Percentiles rank a stretch among this genome's conserved stretches.
These are phyloP conservation scores for Aepyceros melampus DNA, from an alignment of 2,113 vertebrate species.

Conservation along the genomic window DNA sequence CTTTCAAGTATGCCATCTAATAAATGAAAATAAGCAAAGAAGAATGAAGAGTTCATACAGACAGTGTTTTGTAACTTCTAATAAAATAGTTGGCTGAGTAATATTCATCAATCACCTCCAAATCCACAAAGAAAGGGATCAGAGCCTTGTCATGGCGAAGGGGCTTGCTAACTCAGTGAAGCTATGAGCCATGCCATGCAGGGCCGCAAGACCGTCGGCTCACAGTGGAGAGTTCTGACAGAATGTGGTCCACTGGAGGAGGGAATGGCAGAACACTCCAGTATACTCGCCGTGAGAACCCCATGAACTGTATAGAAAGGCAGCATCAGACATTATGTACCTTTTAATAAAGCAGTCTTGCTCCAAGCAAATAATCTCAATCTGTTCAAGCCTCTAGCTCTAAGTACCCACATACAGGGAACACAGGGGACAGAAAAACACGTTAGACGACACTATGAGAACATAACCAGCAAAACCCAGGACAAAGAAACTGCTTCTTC, in stretches of 20 bases:
- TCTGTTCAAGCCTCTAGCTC: not conserved
- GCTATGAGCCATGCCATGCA: not conserved
- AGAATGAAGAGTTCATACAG: not conserved
- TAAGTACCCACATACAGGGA: not conserved
- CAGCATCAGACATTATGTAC: not conserved
- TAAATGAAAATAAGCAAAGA: not conserved
- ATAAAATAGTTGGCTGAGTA: not conserved
- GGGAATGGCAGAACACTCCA: not conserved
- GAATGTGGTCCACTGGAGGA: not conserved
- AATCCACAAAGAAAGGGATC: not conserved
- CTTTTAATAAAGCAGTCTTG: not conserved
- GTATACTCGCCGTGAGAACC: not conserved
- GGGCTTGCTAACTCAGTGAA: not conserved
- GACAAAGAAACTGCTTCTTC: not conserved
- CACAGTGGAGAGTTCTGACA: not conserved
- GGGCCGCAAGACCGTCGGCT: accelerated
- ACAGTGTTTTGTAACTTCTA: not conserved
- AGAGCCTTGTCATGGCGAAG: not conserved
- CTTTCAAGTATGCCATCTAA: not conserved
- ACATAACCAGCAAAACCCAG: not conserved
- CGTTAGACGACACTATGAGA: not conserved
- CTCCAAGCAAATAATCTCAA: not conserved
- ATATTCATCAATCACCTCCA: not conserved
- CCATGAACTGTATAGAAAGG: not conserved
- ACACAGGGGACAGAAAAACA: not conserved